Percentiles rank a stretch among this genome's conserved stretches.
phyloP scores from a whole-genome alignment of 1,140 invertebrate species.

The Neoseiulus cucumeris region DNA sequence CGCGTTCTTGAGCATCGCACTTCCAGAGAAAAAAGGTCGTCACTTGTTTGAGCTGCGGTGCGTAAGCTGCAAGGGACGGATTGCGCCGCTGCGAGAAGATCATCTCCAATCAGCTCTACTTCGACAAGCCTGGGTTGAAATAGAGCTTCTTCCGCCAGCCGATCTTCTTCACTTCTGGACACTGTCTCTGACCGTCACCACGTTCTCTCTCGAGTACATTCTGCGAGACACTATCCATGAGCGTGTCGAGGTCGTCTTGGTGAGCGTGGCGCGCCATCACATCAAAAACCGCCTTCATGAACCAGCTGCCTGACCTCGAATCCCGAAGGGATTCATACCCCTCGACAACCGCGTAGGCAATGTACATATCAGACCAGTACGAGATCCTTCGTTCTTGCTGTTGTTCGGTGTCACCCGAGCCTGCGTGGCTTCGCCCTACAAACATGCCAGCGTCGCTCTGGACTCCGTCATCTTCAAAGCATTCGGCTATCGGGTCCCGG shows the following conservation, averaged over 20 bases:
- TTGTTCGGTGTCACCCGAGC: background rate
- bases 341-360: constrained; percentile 11
- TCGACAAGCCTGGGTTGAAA: constrained; percentile 14
- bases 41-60: too few species aligned
- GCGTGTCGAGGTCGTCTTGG: constrained; percentile 16
- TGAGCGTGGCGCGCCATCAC: constrained; percentile 20
- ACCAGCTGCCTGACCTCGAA: constrained; percentile 20
- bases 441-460: background rate
- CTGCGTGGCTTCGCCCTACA: background rate
- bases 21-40: too few species aligned
- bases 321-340: constrained; percentile 23
- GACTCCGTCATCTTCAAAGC: background rate
- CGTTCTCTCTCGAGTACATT: constrained; percentile 12
- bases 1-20: too few species aligned
- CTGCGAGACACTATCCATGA: background rate
- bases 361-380: constrained; percentile 13
- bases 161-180: constrained; percentile 12
- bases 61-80: too few species aligned
- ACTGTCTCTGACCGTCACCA: constrained; percentile 16
- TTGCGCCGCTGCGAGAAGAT: too few species aligned
- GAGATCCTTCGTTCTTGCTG: background rate
- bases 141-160: constrained; percentile 12
- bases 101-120: background rate
- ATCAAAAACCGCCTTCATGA: constrained; percentile 22
- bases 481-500: background rate